phyloP scores from a whole-genome alignment of 2,888 invertebrate species.

The Trichogramma evanescens region DNA sequence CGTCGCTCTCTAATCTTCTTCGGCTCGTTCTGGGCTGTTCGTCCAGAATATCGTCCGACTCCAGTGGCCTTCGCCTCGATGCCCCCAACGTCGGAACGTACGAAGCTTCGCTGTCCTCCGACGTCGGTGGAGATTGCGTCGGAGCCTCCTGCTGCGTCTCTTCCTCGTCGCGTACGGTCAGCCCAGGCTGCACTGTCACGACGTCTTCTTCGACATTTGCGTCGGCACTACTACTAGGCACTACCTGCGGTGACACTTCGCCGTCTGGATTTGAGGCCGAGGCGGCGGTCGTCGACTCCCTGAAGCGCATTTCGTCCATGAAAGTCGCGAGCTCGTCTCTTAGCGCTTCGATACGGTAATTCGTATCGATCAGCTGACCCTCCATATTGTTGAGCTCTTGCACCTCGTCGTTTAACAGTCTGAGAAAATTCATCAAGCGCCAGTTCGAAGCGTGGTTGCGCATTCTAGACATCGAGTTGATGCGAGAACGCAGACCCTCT shows the following conservation, averaged over 20 bases:
- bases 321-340: conserved; percentile 16
- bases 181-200: background rate
- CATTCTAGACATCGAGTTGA: conserved; percentile 11
- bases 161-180: too few species aligned
- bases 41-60: conserved; percentile 22
- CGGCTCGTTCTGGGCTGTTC: conserved; percentile 25
- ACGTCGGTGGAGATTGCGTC: background rate
- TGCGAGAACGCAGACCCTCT: conserved; percentile 23
- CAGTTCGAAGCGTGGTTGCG: conserved; percentile 7
- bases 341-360: conserved; percentile 23
- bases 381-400: conserved; percentile 27
- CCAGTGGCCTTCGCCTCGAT: conserved; percentile 3
- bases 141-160: too few species aligned
- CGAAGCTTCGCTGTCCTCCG: background rate
- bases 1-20: conserved; percentile 21
- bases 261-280: background rate
- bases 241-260: background rate
- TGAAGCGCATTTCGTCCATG: background rate
- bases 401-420: conserved; percentile 25
- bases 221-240: background rate
- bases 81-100: background rate
- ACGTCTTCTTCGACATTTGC: background rate
- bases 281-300: background rate
- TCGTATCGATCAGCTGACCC: conserved; percentile 25
- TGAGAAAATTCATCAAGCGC: conserved; percentile 20